phyloP scores from a whole-genome alignment of 2,797 vertebrate species.

The Falco peregrinus region DNA sequence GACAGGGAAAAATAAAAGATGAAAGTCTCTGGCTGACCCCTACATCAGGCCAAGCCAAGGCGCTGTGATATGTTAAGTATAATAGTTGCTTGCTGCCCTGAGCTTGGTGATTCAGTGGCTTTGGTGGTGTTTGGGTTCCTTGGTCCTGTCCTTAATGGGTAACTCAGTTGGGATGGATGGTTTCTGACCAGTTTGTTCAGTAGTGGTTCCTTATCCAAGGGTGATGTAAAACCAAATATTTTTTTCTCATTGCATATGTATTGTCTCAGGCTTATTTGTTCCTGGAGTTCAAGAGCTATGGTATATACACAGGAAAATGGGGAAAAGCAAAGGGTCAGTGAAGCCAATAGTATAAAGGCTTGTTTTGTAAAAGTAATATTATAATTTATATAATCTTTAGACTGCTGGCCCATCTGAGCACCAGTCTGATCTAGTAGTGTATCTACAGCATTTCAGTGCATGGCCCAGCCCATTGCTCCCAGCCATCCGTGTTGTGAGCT shows the following conservation, averaged over 20 bases:
- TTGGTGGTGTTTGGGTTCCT: neutral
- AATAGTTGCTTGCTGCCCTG: neutral
- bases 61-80: neutral
- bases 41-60: neutral
- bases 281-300: neutral
- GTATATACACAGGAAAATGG: neutral
- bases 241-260: neutral
- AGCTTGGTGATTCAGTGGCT: neutral
- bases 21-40: neutral
- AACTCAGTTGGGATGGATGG: rapidly evolving
- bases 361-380: neutral
- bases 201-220: neutral
- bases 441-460: neutral
- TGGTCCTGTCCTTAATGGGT: neutral
- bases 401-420: neutral
- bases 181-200: neutral
- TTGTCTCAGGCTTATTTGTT: neutral
- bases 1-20: neutral
- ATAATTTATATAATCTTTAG: neutral
- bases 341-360: neutral
- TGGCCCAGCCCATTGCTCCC: neutral
- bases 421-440: neutral
- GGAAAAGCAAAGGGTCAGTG: neutral
- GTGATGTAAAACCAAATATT: neutral
- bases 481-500: neutral